Conservation (phyloP, 2,797 vertebrate species). For the Melanotaenia maccullochi region DNA sequence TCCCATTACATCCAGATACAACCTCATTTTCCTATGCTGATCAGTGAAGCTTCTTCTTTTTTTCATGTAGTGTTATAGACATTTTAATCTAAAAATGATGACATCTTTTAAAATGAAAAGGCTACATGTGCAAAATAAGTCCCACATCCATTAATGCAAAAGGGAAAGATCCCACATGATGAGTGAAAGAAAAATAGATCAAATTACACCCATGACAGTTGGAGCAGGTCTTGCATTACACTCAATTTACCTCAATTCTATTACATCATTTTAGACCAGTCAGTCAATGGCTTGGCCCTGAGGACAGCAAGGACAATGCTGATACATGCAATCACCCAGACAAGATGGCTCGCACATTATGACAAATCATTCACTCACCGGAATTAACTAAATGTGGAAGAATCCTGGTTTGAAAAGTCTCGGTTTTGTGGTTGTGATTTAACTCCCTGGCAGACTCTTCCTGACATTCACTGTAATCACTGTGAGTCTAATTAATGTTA, state of each 20-base stretch:
- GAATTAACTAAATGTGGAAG: neutral
- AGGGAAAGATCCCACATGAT: conserved; percentile 17
- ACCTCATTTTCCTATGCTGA: conserved; percentile 39
- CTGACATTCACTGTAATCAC: conserved; percentile 47
- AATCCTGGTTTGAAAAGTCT: conserved; percentile 17
- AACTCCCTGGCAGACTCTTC: conserved; percentile 7
- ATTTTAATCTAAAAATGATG: conserved; percentile 53
- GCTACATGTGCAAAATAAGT: conserved; percentile 9
- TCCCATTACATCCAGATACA: conserved; percentile 31
- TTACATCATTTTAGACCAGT: conserved; percentile 47
- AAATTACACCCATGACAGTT: conserved; percentile 38
- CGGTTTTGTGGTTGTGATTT: conserved; percentile 21
- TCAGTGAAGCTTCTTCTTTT: conserved; percentile 49
- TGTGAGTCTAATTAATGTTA: conserved; percentile 62
- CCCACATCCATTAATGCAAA: neutral
- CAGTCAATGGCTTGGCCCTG: conserved; percentile 38
- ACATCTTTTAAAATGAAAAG: conserved; percentile 43
- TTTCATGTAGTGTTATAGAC: conserved; percentile 34
- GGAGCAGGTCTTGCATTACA: conserved; percentile 39
- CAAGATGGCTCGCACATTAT: conserved; percentile 28
- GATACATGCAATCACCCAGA: conserved; percentile 32
- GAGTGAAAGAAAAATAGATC: conserved; percentile 42
- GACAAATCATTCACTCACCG: conserved; percentile 26
- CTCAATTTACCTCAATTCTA: conserved; percentile 47
- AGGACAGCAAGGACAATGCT: conserved; percentile 46